Evolutionary conservation across 2,888 invertebrate species (phyloP), one percentile per base, ranked within the genome.

Genomic region (Acanthosoma haemorrhoidale): DNA sequence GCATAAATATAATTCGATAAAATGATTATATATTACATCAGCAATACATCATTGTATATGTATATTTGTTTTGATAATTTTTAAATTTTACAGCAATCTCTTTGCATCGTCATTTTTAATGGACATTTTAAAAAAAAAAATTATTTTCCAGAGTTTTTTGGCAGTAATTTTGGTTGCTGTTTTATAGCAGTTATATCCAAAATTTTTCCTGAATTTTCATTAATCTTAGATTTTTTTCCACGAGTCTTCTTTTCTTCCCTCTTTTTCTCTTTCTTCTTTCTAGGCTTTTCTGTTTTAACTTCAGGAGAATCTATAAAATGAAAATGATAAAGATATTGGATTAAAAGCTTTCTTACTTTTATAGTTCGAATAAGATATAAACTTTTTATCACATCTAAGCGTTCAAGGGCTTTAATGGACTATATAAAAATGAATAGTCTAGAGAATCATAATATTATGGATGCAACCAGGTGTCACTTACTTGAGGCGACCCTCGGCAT

Each of bases 181-280:
- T 87, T 88, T 64, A 89, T 80, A 59, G 86, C 85, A 51, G 88
- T 87, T 72, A 88, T 86, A 78, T 89, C 88, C 75, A 89, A 79
- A 78, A 88, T 86, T 78, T 83, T 85, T 36, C 84, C 84, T 41
- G 84, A 61, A 34, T 69, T 59, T 32, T 59, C 43, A n/a, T 43
- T 60, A 18, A 31, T 6, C 43, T 60, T 71, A 5, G 59, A 59
- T 61, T 43, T 70, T 36, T 43, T 68, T 36, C 66, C 57, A 15
- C 11, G 8, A 29, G 18, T 8, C 13, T 43, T 32, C 36, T 67
- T 67, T 34, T 67, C 67, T 34, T 51, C 57, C 57, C 16, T 51
- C 21, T 5, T 34, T 36, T 67, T 67, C 11, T 67, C 67, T 16
- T 67, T 67, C 57, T 32, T 67, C 36, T 67, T 67, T 34, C 57